These are phyloP conservation scores for Pseudochirops cupreus DNA, from an alignment of 2,797 vertebrate genomes.

Conservation along the genomic window DNA sequence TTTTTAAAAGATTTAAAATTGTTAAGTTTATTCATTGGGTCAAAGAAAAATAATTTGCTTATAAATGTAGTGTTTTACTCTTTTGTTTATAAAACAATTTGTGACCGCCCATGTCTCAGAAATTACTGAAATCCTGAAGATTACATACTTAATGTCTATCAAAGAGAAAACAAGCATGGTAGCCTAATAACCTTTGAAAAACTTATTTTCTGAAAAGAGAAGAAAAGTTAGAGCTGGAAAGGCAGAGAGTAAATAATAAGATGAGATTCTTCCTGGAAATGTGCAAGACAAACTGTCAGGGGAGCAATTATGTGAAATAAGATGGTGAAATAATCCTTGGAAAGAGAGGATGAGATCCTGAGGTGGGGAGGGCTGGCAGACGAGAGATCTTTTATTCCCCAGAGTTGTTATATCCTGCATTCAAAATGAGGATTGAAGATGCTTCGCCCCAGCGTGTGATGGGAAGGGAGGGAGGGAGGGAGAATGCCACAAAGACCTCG, in stretches of 20 bases:
- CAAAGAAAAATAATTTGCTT: neutral
- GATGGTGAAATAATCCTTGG: neutral
- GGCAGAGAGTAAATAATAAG: neutral
- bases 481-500: neutral
- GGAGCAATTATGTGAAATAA: neutral
- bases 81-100: slow-evolving; percentile 66
- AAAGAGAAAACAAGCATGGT: slow-evolving; percentile 52
- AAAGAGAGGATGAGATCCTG: neutral
- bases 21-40: neutral
- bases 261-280: neutral
- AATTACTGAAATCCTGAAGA: slow-evolving; percentile 63
- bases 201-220: neutral
- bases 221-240: neutral
- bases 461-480: neutral
- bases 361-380: neutral
- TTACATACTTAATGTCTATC: slow-evolving; percentile 68
- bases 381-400: neutral
- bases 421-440: neutral
- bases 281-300: neutral
- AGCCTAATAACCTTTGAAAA: slow-evolving; percentile 58
- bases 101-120: slow-evolving; percentile 50
- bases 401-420: neutral
- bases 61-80: slow-evolving; percentile 44
- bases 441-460: neutral
- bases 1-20: neutral